Conservation (phyloP, 2,888 invertebrate species). For the Ceratothoa steindachneri region DNA sequence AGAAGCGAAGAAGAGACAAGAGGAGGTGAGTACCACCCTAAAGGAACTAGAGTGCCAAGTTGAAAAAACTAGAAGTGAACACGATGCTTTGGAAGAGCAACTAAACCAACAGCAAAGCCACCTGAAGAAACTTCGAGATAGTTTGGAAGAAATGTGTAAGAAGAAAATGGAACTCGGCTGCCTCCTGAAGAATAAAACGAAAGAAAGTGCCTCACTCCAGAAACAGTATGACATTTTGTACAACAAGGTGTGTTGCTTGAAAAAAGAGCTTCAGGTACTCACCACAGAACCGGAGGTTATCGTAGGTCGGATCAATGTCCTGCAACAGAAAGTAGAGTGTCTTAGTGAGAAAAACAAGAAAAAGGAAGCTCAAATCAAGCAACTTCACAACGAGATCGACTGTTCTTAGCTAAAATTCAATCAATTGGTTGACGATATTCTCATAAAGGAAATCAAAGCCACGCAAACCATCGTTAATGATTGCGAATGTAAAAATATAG, state of each 20-base stretch:
- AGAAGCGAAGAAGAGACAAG: constrained; percentile 3
- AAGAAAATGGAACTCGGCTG: background rate
- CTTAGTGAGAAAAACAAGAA: background rate
- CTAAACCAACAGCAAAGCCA: background rate
- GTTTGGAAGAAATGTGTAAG: background rate
- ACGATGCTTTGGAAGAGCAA: background rate
- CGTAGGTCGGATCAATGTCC: background rate
- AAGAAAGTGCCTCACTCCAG: background rate
- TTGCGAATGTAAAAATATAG: background rate
- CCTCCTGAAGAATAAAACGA: background rate
- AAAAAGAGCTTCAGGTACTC: background rate
- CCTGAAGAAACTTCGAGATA: background rate
- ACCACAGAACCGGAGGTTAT: background rate
- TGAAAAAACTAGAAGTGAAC: background rate
- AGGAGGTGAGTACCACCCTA: background rate
- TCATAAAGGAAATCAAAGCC: constrained; percentile 4
- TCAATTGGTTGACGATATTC: background rate
- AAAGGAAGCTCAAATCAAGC: background rate
- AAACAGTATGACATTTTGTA: background rate
- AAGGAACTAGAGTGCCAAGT: background rate
- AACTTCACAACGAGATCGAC: background rate
- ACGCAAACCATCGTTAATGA: background rate
- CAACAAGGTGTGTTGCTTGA: background rate
- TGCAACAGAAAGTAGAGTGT: background rate
- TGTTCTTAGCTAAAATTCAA: constrained; percentile 3